Conservation (phyloP, 2,888 invertebrate species). For the Temnothorax ravouxi region DNA sequence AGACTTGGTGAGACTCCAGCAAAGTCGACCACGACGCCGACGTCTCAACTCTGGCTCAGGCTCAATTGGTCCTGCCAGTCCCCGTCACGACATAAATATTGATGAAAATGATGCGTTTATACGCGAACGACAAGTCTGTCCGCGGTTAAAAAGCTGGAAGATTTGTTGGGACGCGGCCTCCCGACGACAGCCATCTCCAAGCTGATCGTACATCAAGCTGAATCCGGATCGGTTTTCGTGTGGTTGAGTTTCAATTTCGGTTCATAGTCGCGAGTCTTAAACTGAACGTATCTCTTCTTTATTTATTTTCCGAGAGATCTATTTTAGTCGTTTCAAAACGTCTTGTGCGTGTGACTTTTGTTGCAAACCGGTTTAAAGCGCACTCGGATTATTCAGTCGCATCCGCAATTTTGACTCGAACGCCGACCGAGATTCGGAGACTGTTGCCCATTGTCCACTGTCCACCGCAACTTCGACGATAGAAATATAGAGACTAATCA, state of each 20-base stretch:
- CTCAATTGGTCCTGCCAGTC: slow-evolving; percentile 76
- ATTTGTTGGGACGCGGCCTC: slow-evolving; percentile 83
- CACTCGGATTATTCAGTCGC: neutral
- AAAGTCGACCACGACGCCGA: slow-evolving; percentile 63
- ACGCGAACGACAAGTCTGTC: slow-evolving; percentile 82
- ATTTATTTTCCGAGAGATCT: neutral
- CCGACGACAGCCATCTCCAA: slow-evolving; percentile 84
- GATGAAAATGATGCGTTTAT: slow-evolving; percentile 84
- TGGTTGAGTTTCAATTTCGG: neutral
- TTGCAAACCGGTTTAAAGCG: slow-evolving; percentile 35
- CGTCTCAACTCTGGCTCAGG: slow-evolving; percentile 56
- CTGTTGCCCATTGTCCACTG: neutral
- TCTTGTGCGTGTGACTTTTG: slow-evolving; percentile 16
- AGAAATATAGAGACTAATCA: slow-evolving; percentile 6
- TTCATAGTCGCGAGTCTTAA: neutral
- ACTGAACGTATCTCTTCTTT: neutral
- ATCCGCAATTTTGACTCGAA: slow-evolving; percentile 4
- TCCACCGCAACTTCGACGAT: slow-evolving; percentile 6
- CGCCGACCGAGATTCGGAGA: neutral
- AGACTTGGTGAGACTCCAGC: slow-evolving; percentile 66
- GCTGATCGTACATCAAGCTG: slow-evolving; percentile 82
- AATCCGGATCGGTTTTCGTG: slow-evolving; percentile 50
- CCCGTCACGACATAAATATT: slow-evolving; percentile 81
- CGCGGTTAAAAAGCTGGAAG: slow-evolving; percentile 80
- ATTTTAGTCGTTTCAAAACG: neutral